Evolutionary conservation across 2,113 vertebrate genomes (phyloP).

Genomic region (Scomber colias): DNA sequence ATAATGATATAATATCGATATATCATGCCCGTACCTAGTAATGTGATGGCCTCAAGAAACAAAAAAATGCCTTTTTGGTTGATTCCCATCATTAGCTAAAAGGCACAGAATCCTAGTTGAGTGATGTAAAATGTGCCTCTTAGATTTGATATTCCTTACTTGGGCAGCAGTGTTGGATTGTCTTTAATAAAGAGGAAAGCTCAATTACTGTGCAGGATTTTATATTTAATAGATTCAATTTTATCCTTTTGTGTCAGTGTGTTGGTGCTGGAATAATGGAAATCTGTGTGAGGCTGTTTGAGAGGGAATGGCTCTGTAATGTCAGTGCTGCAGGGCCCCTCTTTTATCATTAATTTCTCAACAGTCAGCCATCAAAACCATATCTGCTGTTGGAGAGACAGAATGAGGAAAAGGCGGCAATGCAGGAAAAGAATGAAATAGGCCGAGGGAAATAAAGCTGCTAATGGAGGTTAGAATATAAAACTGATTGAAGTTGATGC

Average conservation of each 20-base stretch:
- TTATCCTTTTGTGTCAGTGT: constrained; percentile 10
- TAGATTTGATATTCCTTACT: background rate
- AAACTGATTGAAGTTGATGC: constrained; percentile 17
- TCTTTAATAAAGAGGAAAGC: constrained; percentile 35
- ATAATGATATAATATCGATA: too few relatives aligned
- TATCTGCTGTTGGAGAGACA: constrained; percentile 38
- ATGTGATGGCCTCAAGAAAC: constrained; percentile 9
- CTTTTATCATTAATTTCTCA: constrained; percentile 50
- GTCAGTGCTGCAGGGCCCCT: constrained; percentile 43
- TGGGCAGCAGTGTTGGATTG: background rate
- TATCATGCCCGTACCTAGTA: too few relatives aligned
- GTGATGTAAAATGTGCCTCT: background rate
- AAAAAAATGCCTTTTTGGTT: constrained; percentile 29
- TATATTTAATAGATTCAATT: constrained; percentile 34
- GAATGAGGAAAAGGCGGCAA: constrained; percentile 24
- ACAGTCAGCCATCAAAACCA: constrained; percentile 46
- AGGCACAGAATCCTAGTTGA: constrained; percentile 5
- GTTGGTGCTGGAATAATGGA: constrained; percentile 36
- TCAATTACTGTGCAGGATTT: constrained; percentile 21
- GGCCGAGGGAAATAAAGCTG: constrained; percentile 22
- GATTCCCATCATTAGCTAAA: constrained; percentile 30
- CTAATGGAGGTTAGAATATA: constrained; percentile 21
- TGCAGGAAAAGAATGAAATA: constrained; percentile 23
- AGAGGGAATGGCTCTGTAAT: constrained; percentile 53
- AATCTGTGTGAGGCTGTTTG: background rate